Conservation (phyloP, 2,797 vertebrate genomes). For the Hippocampus kuda region DNA sequence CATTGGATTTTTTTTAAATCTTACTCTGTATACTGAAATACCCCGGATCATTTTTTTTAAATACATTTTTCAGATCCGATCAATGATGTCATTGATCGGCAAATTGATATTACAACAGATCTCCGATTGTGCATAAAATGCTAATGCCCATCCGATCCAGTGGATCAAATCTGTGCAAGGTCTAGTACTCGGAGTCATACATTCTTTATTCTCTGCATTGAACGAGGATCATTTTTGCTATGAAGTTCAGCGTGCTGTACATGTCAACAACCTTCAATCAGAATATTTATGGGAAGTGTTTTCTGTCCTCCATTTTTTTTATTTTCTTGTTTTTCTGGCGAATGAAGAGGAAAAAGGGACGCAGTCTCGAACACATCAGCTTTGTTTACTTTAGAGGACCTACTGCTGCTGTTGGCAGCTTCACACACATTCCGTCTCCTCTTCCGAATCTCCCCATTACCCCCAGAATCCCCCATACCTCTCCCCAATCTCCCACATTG, state of each 20-base stretch:
- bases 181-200: no score
- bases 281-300: not conserved
- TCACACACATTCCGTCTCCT: slow-evolving; percentile 35
- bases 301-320: not conserved
- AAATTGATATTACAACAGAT: no score
- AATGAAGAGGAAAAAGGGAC: slow-evolving; percentile 6
- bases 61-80: no score
- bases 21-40: no score
- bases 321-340: not conserved
- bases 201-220: no score
- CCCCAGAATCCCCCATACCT: not conserved
- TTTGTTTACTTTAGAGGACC: slow-evolving; percentile 47
- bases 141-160: no score
- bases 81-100: no score
- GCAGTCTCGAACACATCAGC: slow-evolving; percentile 26
- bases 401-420: slow-evolving; percentile 47
- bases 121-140: no score
- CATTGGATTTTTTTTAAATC: no score
- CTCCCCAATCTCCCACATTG: not conserved
- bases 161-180: no score
- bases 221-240: not conserved
- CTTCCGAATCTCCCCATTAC: not conserved
- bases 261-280: not conserved
- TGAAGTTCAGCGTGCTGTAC: not conserved
- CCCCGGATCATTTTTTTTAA: no score